Evolutionary conservation across 2,113 vertebrate genomes (phyloP).

Genomic region (Colinus virginianus): DNA sequence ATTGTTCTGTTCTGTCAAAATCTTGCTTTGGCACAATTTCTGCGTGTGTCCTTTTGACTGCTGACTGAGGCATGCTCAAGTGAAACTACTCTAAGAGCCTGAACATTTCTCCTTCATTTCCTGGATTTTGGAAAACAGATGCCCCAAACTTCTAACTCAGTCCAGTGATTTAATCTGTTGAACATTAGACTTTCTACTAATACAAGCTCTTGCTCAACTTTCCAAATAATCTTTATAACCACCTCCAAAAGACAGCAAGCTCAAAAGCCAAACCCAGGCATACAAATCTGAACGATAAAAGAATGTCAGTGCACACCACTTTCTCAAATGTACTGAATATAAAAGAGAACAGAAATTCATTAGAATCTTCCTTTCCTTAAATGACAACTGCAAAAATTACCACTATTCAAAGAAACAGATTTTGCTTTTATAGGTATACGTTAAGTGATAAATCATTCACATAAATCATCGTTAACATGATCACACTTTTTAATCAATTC

Average conservation of each 20-base stretch:
- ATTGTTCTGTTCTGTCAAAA: not conserved
- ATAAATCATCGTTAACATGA: not conserved
- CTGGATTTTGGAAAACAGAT: not conserved
- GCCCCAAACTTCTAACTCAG: not conserved
- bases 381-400: not conserved
- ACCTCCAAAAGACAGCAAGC: not conserved
- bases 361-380: not conserved
- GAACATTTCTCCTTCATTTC: not conserved
- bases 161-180: not conserved
- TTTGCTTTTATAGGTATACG: not conserved
- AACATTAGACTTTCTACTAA: not conserved
- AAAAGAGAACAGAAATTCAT: not conserved
- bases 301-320: not conserved
- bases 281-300: not conserved
- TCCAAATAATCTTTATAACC: not conserved
- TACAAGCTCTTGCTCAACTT: not conserved
- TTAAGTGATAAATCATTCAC: not conserved
- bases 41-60: rapidly evolving
- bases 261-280: not conserved
- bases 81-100: not conserved
- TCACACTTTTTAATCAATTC: conserved; percentile 10
- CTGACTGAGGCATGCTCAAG: not conserved
- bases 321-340: not conserved
- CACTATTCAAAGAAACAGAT: not conserved
- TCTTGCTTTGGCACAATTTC: not conserved